Percentiles rank a stretch among this genome's conserved stretches.
Evolutionary conservation across 2,888 invertebrate species (phyloP).

Genomic region (Notocelia uddmanniana): DNA sequence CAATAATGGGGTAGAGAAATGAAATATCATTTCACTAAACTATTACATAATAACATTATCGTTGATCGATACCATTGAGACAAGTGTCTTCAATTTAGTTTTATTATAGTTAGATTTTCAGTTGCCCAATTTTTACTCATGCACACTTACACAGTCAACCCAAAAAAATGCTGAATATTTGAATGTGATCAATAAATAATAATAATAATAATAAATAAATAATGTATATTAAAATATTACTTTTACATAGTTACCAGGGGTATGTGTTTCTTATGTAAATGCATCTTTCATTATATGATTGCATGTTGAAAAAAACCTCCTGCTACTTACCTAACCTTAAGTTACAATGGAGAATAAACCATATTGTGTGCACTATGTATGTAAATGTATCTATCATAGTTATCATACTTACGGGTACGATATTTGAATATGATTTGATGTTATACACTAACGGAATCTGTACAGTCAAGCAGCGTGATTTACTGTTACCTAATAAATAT

Average conservation of each 20-base stretch:
- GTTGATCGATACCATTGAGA: neutral
- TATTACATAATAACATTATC: too few species aligned
- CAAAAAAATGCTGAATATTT: neutral
- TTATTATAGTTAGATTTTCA: neutral
- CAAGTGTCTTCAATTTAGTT: neutral
- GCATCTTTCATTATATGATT: neutral
- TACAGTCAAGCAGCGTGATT: slow-evolving; percentile 10
- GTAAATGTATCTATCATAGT: too few species aligned
- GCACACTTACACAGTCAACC: neutral
- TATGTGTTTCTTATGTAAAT: slow-evolving; percentile 30
- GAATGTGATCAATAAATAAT: neutral
- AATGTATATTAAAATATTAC: neutral
- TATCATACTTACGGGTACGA: neutral
- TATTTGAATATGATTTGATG: neutral
- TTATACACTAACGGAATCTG: neutral
- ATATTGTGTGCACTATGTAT: neutral
- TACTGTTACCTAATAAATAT: too few species aligned
- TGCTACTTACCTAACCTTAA: neutral
- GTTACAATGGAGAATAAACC: neutral
- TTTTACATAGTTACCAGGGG: slow-evolving; percentile 25
- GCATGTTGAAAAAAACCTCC: neutral
- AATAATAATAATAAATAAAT: neutral
- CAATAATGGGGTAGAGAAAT: too few species aligned
- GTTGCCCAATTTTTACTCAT: neutral
- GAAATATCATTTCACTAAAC: too few species aligned